Base-by-base conservation (phyloP, 2,797 vertebrate genomes). In the Protonibea diacanthus region DNA sequence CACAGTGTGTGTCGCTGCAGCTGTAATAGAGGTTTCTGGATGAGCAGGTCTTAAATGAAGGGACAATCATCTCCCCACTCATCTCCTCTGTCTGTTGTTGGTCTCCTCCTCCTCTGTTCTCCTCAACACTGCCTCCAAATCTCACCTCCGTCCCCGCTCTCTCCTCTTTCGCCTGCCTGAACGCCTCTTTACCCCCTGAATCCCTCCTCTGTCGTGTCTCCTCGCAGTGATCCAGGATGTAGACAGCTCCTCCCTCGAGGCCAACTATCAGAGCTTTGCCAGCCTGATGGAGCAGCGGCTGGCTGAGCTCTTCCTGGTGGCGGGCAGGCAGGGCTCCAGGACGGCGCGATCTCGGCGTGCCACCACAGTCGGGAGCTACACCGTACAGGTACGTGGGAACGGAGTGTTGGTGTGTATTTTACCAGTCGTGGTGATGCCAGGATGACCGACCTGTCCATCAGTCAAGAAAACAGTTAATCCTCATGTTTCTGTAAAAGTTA, bases 191-290 rank as follows among this genome's bases (percentile, higher is more conserved):
- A 40, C 53, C 14, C 3, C 0, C 33, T 76, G 48, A 87, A 80
- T 44, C 61, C 52, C 57, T 59, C 71, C 48, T 10, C 61, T 66
- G 59, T 58, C 8, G 0, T 90, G 73, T 62, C 3, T 72, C 29
- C 74, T 63, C 64, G 3, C 95, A 99, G 98, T 99, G 79, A 97
- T 99, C 88, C 97, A 98, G 87, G 98, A 98, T 1, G 98, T 99
- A 14, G 97, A 98, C 86, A 96, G 95, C 52, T 95, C 96, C 0
- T 95, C 97, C 47, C 93, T 99, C 91, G 97, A 97, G 80, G 90
- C 94, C 70, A 97, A 97, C 94, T 99, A 99, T 86, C 97, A 99
- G 94, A 99, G 97, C 90, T 99, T 99, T 60, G 96, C 98, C 51
- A 96, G 96, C 14, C 68, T 98, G 80, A 99, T 99, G 98, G 98